A percentile compares a stretch with the other conserved stretches of the same genome.
Conservation (phyloP, 2,113 vertebrate species). For the Theristicus caerulescens region DNA sequence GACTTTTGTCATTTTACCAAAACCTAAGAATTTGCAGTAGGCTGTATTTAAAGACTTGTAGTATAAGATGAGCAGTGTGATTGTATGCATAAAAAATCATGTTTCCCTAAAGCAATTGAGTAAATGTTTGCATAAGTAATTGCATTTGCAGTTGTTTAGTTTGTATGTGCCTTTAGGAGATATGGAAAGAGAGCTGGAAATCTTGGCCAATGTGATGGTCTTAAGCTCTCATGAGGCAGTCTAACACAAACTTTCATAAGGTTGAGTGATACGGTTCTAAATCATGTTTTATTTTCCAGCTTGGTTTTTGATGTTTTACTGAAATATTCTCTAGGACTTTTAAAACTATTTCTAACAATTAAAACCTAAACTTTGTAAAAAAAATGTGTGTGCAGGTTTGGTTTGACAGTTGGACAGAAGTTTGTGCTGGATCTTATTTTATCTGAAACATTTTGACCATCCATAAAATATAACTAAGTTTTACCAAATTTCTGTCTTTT, state of each 20-base stretch:
- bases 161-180: not conserved
- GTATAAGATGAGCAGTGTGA: not conserved
- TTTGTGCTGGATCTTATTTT: not conserved
- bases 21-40: not conserved
- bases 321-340: not conserved
- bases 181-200: not conserved
- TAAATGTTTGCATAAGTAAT: conserved; percentile 49
- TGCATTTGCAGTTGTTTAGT: conserved; percentile 7
- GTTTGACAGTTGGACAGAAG: not conserved
- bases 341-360: not conserved
- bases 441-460: not conserved
- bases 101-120: not conserved
- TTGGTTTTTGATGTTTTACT: not conserved
- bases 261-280: not conserved
- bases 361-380: not conserved
- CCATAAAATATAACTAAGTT: not conserved
- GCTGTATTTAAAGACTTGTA: not conserved
- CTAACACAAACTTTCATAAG: not conserved
- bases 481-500: not conserved
- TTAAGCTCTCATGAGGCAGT: not conserved
- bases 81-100: not conserved
- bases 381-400: not conserved
- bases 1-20: not conserved
- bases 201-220: not conserved
- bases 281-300: not conserved